Percentiles rank a stretch among this genome's conserved stretches.
Evolutionary conservation across 1,140 invertebrate genomes (phyloP).

Genomic region (Bombus huntii): DNA sequence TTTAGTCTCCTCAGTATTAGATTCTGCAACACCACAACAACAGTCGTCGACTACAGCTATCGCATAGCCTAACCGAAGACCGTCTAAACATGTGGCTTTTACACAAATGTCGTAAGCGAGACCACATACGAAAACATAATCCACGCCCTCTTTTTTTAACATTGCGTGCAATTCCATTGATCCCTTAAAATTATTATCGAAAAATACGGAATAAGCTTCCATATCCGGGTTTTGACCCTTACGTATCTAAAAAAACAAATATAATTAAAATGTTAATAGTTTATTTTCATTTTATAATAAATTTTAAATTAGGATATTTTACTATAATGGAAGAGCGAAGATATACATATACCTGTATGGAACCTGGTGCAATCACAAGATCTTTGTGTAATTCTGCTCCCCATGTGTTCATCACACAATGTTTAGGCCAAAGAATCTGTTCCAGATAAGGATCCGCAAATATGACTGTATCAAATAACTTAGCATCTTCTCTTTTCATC

Average conservation of each 20-base stretch:
- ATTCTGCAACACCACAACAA: conserved; percentile 85
- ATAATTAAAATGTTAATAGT: not conserved
- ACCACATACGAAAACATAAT: conserved; percentile 90
- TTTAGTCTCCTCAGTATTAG: conserved; percentile 83
- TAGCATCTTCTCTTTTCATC: conserved; percentile 83
- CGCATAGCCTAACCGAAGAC: conserved; percentile 86
- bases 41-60: conserved; percentile 89
- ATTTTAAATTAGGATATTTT: not conserved
- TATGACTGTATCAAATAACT: conserved; percentile 87
- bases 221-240: conserved; percentile 90
- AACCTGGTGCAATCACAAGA: conserved; percentile 83
- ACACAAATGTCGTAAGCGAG: conserved; percentile 92
- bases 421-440: conserved; percentile 90
- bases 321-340: not conserved
- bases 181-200: conserved; percentile 87
- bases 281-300: not conserved
- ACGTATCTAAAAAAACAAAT: conserved; percentile 83
- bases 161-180: conserved; percentile 85
- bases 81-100: conserved; percentile 86
- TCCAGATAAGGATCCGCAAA: conserved; percentile 85
- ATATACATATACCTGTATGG: conserved; percentile 64
- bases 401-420: conserved; percentile 90
- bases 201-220: conserved; percentile 93
- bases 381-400: conserved; percentile 90
- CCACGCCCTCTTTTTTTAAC: conserved; percentile 84